These are phyloP conservation scores for Selene dorsalis DNA, from an alignment of 2,797 vertebrate genomes.

Conservation along the genomic window DNA sequence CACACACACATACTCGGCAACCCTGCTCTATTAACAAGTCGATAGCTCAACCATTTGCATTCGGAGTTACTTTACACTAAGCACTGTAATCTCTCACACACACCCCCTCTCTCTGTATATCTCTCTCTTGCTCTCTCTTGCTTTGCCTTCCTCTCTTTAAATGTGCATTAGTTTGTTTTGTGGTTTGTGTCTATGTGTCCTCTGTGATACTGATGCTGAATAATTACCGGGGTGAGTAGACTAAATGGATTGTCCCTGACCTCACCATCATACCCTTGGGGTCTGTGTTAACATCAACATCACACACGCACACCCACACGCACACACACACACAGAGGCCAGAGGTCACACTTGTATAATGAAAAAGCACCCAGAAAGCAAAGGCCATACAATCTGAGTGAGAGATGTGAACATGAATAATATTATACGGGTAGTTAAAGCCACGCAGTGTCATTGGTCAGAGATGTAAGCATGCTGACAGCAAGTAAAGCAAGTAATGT, in stretches of 20 bases:
- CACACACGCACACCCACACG: conserved; percentile 25
- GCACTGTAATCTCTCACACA: conserved; percentile 50
- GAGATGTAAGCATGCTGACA: conserved; percentile 40
- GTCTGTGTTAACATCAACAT: conserved; percentile 41
- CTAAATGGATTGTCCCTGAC: conserved; percentile 73
- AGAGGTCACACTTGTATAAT: conserved; percentile 43
- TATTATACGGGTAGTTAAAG: conserved; percentile 59
- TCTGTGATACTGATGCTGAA: conserved; percentile 68
- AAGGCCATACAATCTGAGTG: conserved; percentile 16
- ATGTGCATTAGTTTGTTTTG: conserved; percentile 53
- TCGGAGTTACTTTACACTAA: conserved; percentile 47
- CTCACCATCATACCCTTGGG: conserved; percentile 53
- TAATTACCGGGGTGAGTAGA: conserved; percentile 74
- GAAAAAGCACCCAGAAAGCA: conserved; percentile 22
- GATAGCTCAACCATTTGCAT: conserved; percentile 60
- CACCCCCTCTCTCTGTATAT: conserved; percentile 1
- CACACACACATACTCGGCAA: background rate
- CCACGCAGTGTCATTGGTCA: conserved; percentile 34
- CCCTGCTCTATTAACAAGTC: conserved; percentile 46
- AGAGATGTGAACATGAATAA: conserved; percentile 49
- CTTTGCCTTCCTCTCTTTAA: conserved; percentile 25
- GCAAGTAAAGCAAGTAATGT: conserved; percentile 9
- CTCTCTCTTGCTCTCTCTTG: conserved; percentile 9
- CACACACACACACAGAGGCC: conserved; percentile 41
- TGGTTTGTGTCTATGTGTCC: conserved; percentile 52